Conservation (phyloP, 2,888 invertebrate species). For the Cantharis flavilabris region DNA sequence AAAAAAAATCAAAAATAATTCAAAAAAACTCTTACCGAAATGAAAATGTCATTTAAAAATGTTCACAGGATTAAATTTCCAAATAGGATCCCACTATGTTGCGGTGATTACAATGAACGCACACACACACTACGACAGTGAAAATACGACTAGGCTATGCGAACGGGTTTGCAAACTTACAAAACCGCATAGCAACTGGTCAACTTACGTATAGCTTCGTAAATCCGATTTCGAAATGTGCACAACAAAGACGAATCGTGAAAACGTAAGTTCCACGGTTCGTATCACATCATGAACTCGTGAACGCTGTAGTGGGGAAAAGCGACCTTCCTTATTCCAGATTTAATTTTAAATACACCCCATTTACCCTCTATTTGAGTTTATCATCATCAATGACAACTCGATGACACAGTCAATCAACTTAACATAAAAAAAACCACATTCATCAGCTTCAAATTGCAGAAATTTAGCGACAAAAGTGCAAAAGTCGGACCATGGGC, state of each 20-base stretch:
- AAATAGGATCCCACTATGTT: slow-evolving; percentile 7
- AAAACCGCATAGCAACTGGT: slow-evolving; percentile 33
- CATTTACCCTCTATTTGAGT: slow-evolving; percentile 5
- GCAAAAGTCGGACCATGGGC: slow-evolving; percentile 48
- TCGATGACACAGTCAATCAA: background rate
- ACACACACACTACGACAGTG: slow-evolving; percentile 19
- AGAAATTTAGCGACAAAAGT: slow-evolving; percentile 41
- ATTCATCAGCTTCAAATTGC: slow-evolving; percentile 37
- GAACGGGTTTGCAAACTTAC: slow-evolving; percentile 28
- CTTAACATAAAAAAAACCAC: slow-evolving; percentile 40
- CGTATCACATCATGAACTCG: slow-evolving; percentile 33
- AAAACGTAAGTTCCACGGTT: slow-evolving; percentile 2
- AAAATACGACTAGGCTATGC: slow-evolving; percentile 25
- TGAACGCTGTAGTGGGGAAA: slow-evolving; percentile 31
- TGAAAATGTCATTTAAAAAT: background rate
- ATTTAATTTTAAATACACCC: slow-evolving; percentile 31
- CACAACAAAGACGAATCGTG: slow-evolving; percentile 14
- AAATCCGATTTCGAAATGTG: slow-evolving; percentile 1
- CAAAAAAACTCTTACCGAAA: background rate
- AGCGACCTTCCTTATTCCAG: slow-evolving; percentile 34
- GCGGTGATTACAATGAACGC: slow-evolving; percentile 11
- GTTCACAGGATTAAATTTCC: slow-evolving; percentile 3
- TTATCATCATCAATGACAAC: slow-evolving; percentile 22
- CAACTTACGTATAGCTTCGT: slow-evolving; percentile 13
- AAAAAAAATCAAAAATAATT: background rate